Evolutionary conservation across 2,113 vertebrate species (phyloP).

Genomic region (Alaudala cheleensis): DNA sequence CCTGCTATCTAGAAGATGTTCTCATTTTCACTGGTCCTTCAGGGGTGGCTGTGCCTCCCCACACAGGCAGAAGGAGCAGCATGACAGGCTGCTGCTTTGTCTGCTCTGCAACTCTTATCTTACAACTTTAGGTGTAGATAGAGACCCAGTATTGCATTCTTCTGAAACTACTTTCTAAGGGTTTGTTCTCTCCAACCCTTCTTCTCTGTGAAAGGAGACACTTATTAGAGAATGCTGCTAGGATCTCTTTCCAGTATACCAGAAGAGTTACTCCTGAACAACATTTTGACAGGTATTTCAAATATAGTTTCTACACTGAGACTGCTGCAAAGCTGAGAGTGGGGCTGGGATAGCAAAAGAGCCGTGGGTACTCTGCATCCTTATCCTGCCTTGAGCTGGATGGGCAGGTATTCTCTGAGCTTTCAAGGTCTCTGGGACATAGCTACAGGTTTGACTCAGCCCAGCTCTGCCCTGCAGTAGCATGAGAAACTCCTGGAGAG

Average conservation of each 20-base stretch:
- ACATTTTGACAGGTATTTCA: neutral
- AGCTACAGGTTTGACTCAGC: neutral
- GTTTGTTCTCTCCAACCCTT: neutral
- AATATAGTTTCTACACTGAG: neutral
- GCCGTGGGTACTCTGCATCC: accelerated
- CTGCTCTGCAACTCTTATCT: neutral
- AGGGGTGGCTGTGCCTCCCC: neutral
- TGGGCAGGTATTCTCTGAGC: neutral
- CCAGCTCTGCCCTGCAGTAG: neutral
- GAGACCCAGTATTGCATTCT: neutral
- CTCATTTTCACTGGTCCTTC: neutral
- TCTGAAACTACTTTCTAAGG: neutral
- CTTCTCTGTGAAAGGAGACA: neutral
- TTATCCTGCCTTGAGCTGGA: neutral
- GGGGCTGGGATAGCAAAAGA: neutral
- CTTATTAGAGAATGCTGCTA: neutral
- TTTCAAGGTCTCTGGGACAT: neutral
- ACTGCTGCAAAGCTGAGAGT: neutral
- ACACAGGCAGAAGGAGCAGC: neutral
- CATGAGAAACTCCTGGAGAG: neutral
- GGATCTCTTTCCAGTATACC: neutral
- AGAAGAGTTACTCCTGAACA: neutral
- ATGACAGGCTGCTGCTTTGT: neutral
- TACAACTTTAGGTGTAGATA: neutral
- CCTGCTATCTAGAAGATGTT: neutral